Conservation (phyloP, 2,797 vertebrate genomes). For the Argya squamiceps region DNA sequence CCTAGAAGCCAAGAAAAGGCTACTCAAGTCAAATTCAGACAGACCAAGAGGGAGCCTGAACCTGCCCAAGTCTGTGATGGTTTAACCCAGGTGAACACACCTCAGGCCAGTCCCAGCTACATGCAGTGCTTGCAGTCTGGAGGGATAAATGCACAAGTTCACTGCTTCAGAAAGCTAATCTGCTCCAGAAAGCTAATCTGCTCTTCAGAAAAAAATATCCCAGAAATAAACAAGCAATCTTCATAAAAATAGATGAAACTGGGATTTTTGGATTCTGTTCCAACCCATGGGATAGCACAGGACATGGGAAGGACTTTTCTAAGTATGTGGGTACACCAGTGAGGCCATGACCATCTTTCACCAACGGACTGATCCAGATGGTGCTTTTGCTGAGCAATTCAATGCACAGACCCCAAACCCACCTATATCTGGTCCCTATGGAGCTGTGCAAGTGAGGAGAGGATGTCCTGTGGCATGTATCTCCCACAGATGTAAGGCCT, state of each 20-base stretch:
- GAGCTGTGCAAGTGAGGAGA: not conserved
- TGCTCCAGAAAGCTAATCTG: not conserved
- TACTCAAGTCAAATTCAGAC: not conserved
- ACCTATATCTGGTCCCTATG: not conserved
- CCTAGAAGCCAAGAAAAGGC: not conserved
- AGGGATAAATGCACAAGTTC: not conserved
- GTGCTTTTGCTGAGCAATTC: not conserved
- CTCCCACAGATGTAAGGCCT: not conserved
- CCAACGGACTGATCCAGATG: accelerated
- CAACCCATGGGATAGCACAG: not conserved
- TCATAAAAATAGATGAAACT: not conserved
- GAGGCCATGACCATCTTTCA: not conserved
- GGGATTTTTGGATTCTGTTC: not conserved
- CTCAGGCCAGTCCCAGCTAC: not conserved
- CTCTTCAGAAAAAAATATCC: not conserved
- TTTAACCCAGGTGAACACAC: not conserved
- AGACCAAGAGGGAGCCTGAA: not conserved
- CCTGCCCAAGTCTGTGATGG: accelerated
- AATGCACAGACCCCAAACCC: not conserved
- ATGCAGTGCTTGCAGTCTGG: not conserved
- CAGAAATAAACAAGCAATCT: not conserved
- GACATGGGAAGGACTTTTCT: not conserved
- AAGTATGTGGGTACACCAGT: not conserved
- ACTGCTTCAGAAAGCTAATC: not conserved
- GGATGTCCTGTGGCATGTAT: not conserved